Percentiles rank a stretch among this genome's conserved stretches.
These are phyloP conservation scores for Solenopsis fugax DNA, from an alignment of 1,140 invertebrate genomes.

Conservation along the genomic window DNA sequence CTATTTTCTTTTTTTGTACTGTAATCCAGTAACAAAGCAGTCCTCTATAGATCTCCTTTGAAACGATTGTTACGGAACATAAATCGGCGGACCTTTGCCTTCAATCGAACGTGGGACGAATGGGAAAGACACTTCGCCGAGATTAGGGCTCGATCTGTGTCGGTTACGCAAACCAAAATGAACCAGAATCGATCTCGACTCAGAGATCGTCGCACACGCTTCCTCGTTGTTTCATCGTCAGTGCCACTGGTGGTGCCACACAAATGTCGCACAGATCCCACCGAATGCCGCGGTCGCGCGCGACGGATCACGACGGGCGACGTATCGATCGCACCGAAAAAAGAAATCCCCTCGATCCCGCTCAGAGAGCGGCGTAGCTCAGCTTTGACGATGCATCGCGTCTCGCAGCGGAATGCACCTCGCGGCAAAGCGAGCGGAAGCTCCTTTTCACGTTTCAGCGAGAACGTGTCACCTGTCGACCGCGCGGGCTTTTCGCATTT, in stretches of 20 bases:
- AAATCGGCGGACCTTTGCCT: background rate
- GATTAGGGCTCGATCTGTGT: background rate
- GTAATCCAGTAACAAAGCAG: background rate
- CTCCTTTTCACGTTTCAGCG: background rate
- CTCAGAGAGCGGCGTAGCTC: background rate
- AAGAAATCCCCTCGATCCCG: slow-evolving; percentile 9
- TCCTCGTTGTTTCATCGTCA: slow-evolving; percentile 1
- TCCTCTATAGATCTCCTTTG: background rate
- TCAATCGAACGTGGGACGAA: background rate
- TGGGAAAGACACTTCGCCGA: background rate
- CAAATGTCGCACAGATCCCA: too few species aligned
- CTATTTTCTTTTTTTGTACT: background rate
- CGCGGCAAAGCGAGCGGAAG: too few species aligned
- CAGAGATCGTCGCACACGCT: background rate
- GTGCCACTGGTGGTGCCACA: too few species aligned
- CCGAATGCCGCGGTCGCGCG: background rate
- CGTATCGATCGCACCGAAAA: slow-evolving; percentile 5
- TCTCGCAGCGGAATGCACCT: background rate
- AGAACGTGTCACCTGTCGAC: slow-evolving; percentile 56
- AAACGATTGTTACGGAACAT: background rate
- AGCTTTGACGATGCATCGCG: slow-evolving; percentile 1
- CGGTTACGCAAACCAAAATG: too few species aligned
- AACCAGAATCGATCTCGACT: background rate
- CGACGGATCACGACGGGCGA: background rate
- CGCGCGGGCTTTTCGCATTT: slow-evolving; percentile 38